phyloP scores from a whole-genome alignment of 2,797 vertebrate genomes.

The Podargus strigoides region DNA sequence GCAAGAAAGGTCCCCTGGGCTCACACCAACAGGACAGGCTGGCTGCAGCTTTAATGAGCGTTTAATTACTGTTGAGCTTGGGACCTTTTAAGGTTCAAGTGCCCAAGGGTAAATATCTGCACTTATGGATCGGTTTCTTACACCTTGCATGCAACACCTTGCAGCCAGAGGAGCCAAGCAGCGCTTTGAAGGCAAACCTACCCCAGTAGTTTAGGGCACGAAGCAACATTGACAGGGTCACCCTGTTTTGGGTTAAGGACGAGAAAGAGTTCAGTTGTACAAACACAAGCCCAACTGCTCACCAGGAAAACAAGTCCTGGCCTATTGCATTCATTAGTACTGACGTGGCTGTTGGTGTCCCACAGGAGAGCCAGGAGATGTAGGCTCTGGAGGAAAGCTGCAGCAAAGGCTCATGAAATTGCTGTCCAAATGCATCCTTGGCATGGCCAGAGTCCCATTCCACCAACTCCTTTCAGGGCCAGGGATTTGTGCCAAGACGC shows the following conservation, averaged over 20 bases:
- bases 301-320: background rate
- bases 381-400: background rate
- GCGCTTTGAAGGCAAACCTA: background rate
- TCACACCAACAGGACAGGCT: background rate
- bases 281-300: background rate
- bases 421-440: background rate
- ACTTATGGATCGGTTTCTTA: fast-evolving
- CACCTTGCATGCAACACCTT: background rate
- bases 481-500: background rate
- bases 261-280: background rate
- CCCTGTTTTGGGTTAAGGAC: background rate
- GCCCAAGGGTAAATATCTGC: background rate
- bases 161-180: background rate
- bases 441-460: background rate
- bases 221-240: background rate
- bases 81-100: background rate
- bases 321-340: background rate
- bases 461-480: background rate
- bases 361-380: background rate
- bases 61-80: background rate
- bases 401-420: background rate
- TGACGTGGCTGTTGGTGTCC: fast-evolving
- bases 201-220: background rate
- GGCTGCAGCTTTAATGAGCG: background rate
- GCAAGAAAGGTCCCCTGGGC: background rate